Percentiles rank a stretch among this genome's conserved stretches.
These are phyloP conservation scores for Sinocyclocheilus maitianheensis DNA, from an alignment of 2,113 vertebrate species.

Conservation along the genomic window DNA sequence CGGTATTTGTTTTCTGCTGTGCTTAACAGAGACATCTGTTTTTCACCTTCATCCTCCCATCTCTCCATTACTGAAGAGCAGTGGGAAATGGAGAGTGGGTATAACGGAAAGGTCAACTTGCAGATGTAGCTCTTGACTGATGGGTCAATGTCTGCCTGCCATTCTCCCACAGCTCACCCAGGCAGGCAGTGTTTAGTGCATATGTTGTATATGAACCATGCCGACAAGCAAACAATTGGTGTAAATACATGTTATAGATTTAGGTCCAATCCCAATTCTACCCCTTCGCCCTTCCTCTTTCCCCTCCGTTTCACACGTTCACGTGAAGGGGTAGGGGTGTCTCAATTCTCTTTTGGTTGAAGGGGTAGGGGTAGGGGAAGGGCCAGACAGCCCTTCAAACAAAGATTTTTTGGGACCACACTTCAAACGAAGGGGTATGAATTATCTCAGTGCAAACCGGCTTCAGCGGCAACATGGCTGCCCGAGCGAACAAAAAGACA, in stretches of 20 bases:
- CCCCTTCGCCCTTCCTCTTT: no score
- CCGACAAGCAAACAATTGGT: slow-evolving; percentile 24
- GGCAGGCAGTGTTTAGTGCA: neutral
- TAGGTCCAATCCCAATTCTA: neutral
- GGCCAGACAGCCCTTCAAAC: no score
- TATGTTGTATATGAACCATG: neutral
- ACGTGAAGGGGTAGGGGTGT: no score
- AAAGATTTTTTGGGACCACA: no score
- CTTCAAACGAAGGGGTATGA: no score
- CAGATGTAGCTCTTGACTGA: slow-evolving; percentile 17
- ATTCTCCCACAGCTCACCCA: neutral
- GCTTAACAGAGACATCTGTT: neutral
- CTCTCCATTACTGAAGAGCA: neutral
- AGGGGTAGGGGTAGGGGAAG: no score
- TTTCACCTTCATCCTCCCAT: neutral
- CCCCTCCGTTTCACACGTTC: no score
- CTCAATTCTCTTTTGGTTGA: no score
- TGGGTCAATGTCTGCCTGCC: neutral
- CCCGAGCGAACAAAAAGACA: no score
- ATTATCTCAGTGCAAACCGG: no score
- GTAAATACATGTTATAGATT: slow-evolving; percentile 64
- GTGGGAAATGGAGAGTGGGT: neutral
- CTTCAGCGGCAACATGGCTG: no score
- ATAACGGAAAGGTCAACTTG: slow-evolving; percentile 27
- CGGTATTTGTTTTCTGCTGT: neutral